phyloP scores from a whole-genome alignment of 2,888 invertebrate genomes.

The Diachrysia chrysitis region DNA sequence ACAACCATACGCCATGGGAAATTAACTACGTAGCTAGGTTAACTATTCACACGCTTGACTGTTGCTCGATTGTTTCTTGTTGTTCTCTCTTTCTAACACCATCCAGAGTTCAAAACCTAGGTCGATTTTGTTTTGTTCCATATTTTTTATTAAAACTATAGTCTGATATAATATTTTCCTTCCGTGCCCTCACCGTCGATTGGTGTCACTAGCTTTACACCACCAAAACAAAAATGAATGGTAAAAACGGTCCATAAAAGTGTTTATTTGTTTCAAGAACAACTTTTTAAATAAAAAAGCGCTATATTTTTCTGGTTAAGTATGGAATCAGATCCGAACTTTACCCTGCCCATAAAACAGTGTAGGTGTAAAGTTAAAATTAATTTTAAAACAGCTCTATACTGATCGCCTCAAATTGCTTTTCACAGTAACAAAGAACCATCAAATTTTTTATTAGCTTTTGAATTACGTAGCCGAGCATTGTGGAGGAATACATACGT shows the following conservation, averaged over 20 bases:
- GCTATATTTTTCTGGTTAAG: not conserved
- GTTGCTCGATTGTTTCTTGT: conserved; percentile 19
- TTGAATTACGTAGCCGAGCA: conserved; percentile 62
- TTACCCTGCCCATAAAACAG: conserved; percentile 45
- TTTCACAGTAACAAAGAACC: conserved; percentile 59
- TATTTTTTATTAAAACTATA: no score
- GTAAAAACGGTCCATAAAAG: not conserved
- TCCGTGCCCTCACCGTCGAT: not conserved
- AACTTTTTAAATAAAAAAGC: not conserved
- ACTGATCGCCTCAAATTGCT: conserved; percentile 64
- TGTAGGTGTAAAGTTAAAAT: conserved; percentile 59
- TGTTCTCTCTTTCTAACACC: conserved; percentile 8
- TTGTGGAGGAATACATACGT: conserved; percentile 65
- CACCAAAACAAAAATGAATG: not conserved
- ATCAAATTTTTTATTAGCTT: conserved; percentile 66
- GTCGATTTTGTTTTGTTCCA: not conserved
- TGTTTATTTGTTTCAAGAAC: not conserved
- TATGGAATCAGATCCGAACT: not conserved
- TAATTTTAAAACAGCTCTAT: conserved; percentile 61
- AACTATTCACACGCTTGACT: conserved; percentile 50
- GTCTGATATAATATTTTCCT: no score
- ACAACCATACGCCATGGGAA: conserved; percentile 63
- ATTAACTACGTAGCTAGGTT: conserved; percentile 52
- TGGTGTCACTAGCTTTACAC: not conserved
- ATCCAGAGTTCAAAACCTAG: not conserved